phyloP scores from a whole-genome alignment of 2,797 vertebrate species.

The Cirrhinus mrigala region DNA sequence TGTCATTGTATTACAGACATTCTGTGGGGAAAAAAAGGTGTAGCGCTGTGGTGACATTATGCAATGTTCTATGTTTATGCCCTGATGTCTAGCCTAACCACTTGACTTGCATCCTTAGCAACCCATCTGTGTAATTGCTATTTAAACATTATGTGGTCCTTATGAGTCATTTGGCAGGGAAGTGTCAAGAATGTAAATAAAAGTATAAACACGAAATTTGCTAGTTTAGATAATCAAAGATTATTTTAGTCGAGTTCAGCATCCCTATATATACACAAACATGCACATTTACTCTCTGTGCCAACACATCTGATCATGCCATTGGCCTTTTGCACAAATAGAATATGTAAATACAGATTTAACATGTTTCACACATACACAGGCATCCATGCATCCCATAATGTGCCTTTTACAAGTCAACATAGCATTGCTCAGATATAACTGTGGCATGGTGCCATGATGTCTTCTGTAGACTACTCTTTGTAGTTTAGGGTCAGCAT shows the following conservation, averaged over 20 bases:
- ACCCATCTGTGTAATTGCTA: constrained; percentile 30
- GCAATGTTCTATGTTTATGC: constrained; percentile 13
- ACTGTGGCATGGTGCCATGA: background rate
- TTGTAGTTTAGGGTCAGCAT: background rate
- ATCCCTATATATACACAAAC: background rate
- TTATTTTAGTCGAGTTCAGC: background rate
- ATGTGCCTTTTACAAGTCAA: background rate
- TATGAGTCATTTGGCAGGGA: constrained; percentile 24
- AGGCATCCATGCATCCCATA: background rate
- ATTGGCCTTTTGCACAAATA: background rate
- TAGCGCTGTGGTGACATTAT: background rate
- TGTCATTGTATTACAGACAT: background rate
- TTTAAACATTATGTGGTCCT: constrained; percentile 31
- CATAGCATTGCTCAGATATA: background rate
- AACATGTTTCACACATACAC: background rate
- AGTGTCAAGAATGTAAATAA: constrained; percentile 41
- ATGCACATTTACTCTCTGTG: background rate
- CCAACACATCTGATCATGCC: background rate
- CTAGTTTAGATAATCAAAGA: constrained; percentile 20
- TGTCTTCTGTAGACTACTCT: background rate
- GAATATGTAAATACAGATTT: background rate
- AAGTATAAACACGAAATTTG: constrained; percentile 4
- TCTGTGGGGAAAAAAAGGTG: background rate
- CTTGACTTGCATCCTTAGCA: constrained; percentile 37
- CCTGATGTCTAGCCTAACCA: constrained; percentile 16